Base-by-base conservation (phyloP, 2,797 vertebrate species). In the Characodon lateralis region DNA sequence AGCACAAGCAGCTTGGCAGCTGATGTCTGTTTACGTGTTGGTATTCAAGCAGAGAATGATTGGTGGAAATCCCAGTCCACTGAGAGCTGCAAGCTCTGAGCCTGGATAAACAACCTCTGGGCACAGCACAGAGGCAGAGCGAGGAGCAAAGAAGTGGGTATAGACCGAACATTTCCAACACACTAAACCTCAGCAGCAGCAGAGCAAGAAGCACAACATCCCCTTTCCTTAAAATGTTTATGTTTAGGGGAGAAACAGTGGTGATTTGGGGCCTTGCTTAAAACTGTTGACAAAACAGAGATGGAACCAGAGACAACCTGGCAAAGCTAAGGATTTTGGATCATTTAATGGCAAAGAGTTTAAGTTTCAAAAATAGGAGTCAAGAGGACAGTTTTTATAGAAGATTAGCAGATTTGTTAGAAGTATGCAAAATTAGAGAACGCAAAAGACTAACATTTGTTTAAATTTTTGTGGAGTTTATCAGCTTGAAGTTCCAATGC, bases 61-160 rank as follows among this genome's bases (percentile, higher is more conserved):
- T 89, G 91, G 88, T 89, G 83, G 84, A 90, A 43, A 87, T 86
- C 83, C 87, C 76, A 70, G 87, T 88, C 88, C 81, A 83, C 65
- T 0, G 88, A 89, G 90, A 88, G 84, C 81, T 71, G 74, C 6
- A 0, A 85, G 89, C 84, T 78, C 81, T 83, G 79, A 89, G 90
- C 86, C 76, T 87, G 85, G 89, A 88, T 88, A 89, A 93, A 94
- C 85, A 93, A 86, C 90, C 78, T 75, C 80, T 75, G 84, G 92
- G 91, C 90, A 87, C 73, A 77, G 78, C 77, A 56, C 63, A 71
- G 78, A 88, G 74, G 80, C 48, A 69, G 71, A 78, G 39, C 75
- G 72, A n/a, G n/a, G 3, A 50, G 43, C 31, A 66, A 58, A 72
- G 63, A 80, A 39, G 48, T 56, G 72, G 71, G 79, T 76, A 74